Base-by-base conservation (phyloP, 2,888 invertebrate species). In the Limenitis camilla region DNA sequence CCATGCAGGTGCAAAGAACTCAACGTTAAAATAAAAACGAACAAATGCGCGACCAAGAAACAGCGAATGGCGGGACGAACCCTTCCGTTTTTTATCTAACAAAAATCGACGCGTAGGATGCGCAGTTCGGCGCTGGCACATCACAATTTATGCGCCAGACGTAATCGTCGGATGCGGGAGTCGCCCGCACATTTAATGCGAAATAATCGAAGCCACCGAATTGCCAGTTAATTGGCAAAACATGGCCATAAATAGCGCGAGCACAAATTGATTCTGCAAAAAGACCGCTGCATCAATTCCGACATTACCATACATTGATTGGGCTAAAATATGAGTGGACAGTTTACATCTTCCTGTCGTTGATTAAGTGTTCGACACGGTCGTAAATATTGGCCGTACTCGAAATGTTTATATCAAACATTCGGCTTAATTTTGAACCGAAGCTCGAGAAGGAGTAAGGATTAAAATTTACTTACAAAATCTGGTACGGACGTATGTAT, bases 121-220 rank as follows among this genome's bases (percentile, higher is more conserved):
- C 65, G 65, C 67, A 69, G 69, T 65, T 68, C 76, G 69, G 72
- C 76, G 74, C 80, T 75, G 75, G 78, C 79, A 81, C 83, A 83
- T 83, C 82, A 76, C 83, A 81, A 84, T 84, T 86, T 83, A 83
- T 83, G 77, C 76, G 69, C 70, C 71, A 71, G 74, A 69, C 78
- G 72, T 85, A 87, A 87, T 85, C 80, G 78, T 86, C 86, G 87
- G 87, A 87, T 87, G 87, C 86, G 85, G 85, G 86, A 82, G 81
- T 79, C 82, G 78, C 81, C 83, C 82, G 81, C 79, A 79, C 82
- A 76, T 83, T 81, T 81, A 78, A 80, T 75, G 83, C 85, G 78
- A 84, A 85, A 85, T 83, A 81, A 85, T 83, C 84, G 81, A 80
- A 83, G 83, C 85, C 83, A 84, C 85, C 83, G 86, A 85, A 86